Evolutionary conservation across 1,140 invertebrate genomes (phyloP), one percentile per base, ranked within the genome.

Genomic region (Euura lappo): DNA sequence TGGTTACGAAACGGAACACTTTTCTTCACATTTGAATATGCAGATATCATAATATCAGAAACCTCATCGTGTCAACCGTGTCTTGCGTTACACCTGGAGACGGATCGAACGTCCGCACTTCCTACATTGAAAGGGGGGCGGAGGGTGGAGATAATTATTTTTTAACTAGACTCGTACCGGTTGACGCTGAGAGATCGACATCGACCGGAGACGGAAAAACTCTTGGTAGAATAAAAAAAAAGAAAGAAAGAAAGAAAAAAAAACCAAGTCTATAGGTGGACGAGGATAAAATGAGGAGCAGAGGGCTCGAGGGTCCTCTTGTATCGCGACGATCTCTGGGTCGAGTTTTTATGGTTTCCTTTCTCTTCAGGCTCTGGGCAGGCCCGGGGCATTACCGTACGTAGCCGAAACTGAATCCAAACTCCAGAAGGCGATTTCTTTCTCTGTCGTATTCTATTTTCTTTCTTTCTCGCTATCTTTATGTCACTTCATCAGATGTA

Each of bases 301-400:
- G 51, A 60, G 28, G 28, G 28, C 28, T 28, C 28, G 28, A 28
- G 28, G 28, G 8, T 60, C 6, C 51, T n/a, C 51, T 71, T 72
- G 46, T 47, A 74, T 68, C 65, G 67, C 47, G 70, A 68, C 66
- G 66, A 68, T 68, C 66, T 68, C 13, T 42, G 66, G 44, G 28
- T 68, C 28, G 66, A 68, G 66, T 68, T 44, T 68, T 68, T 68
- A 68, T 68, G 66, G 66, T 68, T 68, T 68, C 66, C 66, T 68
- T 68, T 68, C 51, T 60, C 51, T n/a, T 60, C 51, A 5, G 60
- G 60, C 60, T 64, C 8, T 10, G 8, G 42, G 66, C 4, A 11
- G 66, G 44, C 28, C 4, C 28, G 10, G 66, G 66, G 44, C 66
- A 68, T 68, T 68, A 68, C 66, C 66, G 66, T 28, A 28, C 51